A percentile compares a stretch with the other conserved stretches of the same genome.
Conservation (phyloP, 2,888 invertebrate genomes). For the Gari tellinella region DNA sequence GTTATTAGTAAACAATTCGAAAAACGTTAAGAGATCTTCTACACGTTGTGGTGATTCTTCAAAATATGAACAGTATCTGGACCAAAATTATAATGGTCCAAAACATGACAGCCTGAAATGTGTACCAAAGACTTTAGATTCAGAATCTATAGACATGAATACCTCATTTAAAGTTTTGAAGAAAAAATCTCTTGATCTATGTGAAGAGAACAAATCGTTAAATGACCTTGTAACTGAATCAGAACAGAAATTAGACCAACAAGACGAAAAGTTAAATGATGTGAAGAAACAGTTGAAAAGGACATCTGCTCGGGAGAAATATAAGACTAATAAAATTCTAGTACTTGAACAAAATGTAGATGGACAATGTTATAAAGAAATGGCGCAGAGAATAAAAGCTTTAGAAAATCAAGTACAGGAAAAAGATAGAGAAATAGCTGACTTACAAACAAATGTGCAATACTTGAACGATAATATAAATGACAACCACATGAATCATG, state of each 20-base stretch:
- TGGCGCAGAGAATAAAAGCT: neutral
- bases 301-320: neutral
- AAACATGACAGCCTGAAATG: neutral
- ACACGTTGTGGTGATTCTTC: neutral
- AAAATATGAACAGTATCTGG: neutral
- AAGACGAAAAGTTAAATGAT: neutral
- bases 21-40: constrained; percentile 1
- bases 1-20: neutral
- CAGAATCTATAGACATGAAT: neutral
- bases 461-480: constrained; percentile 2
- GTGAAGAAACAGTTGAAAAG: no score
- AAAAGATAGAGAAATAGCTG: no score
- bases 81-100: neutral
- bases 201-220: neutral
- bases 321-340: constrained; percentile 4
- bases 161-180: neutral
- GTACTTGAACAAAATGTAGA: constrained; percentile 22
- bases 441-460: neutral
- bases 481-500: neutral
- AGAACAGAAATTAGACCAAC: neutral
- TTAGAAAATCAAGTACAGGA: constrained; percentile 4
- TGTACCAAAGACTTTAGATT: neutral
- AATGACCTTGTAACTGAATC: neutral
- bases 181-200: constrained; percentile 1
- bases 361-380: constrained; percentile 1